Evolutionary conservation across 2,888 invertebrate species (phyloP).

Genomic region (Hirtodrosophila histrioides): DNA sequence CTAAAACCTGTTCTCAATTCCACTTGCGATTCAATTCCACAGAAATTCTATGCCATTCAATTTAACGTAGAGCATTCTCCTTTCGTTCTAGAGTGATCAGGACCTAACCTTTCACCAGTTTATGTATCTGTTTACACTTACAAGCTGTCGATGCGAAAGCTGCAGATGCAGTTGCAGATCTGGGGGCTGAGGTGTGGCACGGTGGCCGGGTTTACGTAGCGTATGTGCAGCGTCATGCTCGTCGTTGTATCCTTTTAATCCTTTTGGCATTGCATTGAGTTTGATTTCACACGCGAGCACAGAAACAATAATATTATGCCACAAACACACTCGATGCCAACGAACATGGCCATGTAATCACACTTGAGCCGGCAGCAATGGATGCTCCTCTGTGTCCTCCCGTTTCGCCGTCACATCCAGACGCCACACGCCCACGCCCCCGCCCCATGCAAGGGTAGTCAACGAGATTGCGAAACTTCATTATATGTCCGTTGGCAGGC

Average conservation of each 20-base stretch:
- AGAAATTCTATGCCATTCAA: no score
- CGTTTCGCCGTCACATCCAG: conserved; percentile 47
- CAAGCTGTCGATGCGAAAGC: conserved; percentile 56
- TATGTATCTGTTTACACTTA: conserved; percentile 75
- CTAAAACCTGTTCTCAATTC: no score
- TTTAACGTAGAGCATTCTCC: conserved; percentile 30
- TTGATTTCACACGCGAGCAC: conserved; percentile 79
- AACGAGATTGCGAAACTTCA: conserved; percentile 77
- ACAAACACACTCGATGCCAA: conserved; percentile 73
- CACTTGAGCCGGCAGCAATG: conserved; percentile 73
- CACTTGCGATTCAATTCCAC: no score
- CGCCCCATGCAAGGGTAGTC: conserved; percentile 35
- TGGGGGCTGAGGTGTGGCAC: background rate
- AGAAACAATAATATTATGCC: conserved; percentile 81
- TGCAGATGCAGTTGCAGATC: conserved; percentile 13
- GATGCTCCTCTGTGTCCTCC: conserved; percentile 22
- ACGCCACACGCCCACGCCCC: conserved; percentile 29
- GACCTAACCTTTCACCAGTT: conserved; percentile 29
- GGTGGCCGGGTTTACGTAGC: conserved; percentile 10
- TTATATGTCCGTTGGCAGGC: conserved; percentile 65
- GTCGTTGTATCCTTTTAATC: conserved; percentile 73
- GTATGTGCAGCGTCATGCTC: conserved; percentile 58
- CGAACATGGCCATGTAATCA: conserved; percentile 78
- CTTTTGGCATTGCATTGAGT: conserved; percentile 77
- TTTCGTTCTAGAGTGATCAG: conserved; percentile 10